Percentiles rank a stretch among this genome's conserved stretches.
These are phyloP conservation scores for Loris lydekkerianus DNA, from an alignment of 2,797 vertebrate species.

Conservation along the genomic window DNA sequence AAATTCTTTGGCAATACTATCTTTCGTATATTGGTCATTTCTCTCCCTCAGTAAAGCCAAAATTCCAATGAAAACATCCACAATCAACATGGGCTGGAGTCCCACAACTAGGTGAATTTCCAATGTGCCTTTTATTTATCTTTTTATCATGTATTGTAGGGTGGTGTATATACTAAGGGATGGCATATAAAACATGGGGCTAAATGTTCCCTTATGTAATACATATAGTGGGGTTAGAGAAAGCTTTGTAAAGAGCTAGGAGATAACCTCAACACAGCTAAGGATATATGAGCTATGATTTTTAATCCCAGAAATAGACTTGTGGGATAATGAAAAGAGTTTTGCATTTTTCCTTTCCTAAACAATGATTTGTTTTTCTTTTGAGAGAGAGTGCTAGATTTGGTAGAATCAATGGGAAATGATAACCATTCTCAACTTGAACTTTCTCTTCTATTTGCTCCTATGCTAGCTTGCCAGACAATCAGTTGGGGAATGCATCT, in stretches of 20 bases:
- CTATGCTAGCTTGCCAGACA: background rate
- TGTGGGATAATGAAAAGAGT: background rate
- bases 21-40: constrained; percentile 2
- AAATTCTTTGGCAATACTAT: background rate
- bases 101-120: constrained; percentile 34
- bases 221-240: background rate
- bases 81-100: constrained; percentile 58
- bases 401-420: constrained; percentile 22
- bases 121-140: constrained; percentile 60
- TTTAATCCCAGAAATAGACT: constrained; percentile 51
- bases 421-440: constrained; percentile 37
- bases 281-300: background rate
- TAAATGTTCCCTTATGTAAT: constrained; percentile 58
- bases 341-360: constrained; percentile 30
- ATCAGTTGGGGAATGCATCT: background rate
- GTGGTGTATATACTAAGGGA: background rate
- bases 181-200: background rate
- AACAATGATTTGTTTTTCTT: background rate
- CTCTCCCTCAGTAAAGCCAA: background rate
- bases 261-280: constrained; percentile 30
- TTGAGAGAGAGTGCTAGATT: background rate
- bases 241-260: constrained; percentile 51
- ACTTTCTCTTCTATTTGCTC: constrained; percentile 51
- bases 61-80: constrained; percentile 51
- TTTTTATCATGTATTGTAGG: constrained; percentile 64